These are phyloP conservation scores for Clarias fuscus DNA, from an alignment of 2,797 vertebrate genomes.

Conservation along the genomic window DNA sequence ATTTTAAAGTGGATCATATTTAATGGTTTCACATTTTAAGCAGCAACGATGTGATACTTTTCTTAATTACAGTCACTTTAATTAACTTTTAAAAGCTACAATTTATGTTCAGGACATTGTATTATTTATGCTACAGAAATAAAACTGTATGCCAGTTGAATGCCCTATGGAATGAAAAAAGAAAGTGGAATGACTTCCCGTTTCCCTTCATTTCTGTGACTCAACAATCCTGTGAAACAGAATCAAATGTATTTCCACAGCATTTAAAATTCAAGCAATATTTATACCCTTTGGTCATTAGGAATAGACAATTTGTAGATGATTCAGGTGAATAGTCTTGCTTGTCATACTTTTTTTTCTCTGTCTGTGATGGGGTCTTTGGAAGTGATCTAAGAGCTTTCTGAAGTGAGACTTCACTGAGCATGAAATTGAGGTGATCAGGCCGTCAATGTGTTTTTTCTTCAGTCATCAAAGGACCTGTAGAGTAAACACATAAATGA, in stretches of 20 bases:
- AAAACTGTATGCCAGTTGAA: neutral
- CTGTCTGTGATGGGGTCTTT: conserved; percentile 8
- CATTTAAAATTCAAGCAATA: neutral
- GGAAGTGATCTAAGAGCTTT: conserved; percentile 30
- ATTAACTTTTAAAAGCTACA: neutral
- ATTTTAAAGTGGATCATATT: conserved; percentile 1
- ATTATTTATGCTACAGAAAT: conserved; percentile 36
- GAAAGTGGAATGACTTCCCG: neutral
- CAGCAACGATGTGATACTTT: conserved; percentile 30
- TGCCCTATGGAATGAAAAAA: neutral
- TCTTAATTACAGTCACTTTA: neutral
- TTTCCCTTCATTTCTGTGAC: conserved; percentile 7
- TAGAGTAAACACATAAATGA: conserved; percentile 30
- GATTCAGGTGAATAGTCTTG: conserved; percentile 6
- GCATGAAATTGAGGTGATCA: conserved; percentile 39
- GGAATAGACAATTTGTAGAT: conserved; percentile 23
- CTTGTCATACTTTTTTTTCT: conserved; percentile 21
- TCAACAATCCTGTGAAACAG: conserved; percentile 19
- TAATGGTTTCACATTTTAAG: conserved; percentile 22
- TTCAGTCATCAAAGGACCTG: conserved; percentile 44
- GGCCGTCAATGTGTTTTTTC: conserved; percentile 40
- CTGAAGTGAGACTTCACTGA: conserved; percentile 13
- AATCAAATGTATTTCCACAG: neutral
- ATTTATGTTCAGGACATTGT: neutral
- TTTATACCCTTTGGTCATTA: conserved; percentile 9